A percentile compares a stretch with the other conserved stretches of the same genome.
These are phyloP conservation scores for Elysia crispata DNA, from an alignment of 2,888 invertebrate species.

Conservation along the genomic window DNA sequence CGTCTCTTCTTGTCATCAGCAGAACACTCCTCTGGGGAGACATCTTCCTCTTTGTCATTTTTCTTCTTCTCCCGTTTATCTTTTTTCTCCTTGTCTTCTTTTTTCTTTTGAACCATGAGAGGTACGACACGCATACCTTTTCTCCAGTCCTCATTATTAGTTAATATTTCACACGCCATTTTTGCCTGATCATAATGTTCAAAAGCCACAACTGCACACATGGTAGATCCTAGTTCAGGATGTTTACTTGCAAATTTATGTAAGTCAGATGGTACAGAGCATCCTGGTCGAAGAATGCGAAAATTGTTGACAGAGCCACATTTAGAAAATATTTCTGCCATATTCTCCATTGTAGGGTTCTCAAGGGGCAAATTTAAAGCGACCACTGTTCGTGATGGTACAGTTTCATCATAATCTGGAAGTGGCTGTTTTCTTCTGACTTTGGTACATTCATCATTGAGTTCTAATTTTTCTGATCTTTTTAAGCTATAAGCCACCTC, in stretches of 20 bases:
- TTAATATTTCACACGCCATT: constrained; percentile 83
- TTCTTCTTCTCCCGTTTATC: constrained; percentile 57
- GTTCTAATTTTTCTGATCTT: constrained; percentile 87
- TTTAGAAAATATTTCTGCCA: constrained; percentile 91
- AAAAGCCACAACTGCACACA: constrained; percentile 94
- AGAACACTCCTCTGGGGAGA: constrained; percentile 60
- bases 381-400: constrained; percentile 93
- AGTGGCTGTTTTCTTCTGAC: constrained; percentile 89
- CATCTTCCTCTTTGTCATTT: constrained; percentile 55
- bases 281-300: constrained; percentile 91
- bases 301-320: constrained; percentile 94
- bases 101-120: constrained; percentile 69
- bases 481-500: constrained; percentile 92
- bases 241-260: constrained; percentile 93
- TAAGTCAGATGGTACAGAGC: constrained; percentile 93
- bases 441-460: constrained; percentile 94
- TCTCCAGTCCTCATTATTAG: constrained; percentile 74
- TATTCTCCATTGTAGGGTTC: constrained; percentile 90
- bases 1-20: constrained; percentile 67
- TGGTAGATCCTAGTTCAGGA: constrained; percentile 88
- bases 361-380: constrained; percentile 91
- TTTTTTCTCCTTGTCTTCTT: constrained; percentile 61
- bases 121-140: constrained; percentile 75
- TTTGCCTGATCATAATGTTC: constrained; percentile 91
- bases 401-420: constrained; percentile 93